phyloP scores from a whole-genome alignment of 2,888 invertebrate genomes.

The Bellardia pandia region DNA sequence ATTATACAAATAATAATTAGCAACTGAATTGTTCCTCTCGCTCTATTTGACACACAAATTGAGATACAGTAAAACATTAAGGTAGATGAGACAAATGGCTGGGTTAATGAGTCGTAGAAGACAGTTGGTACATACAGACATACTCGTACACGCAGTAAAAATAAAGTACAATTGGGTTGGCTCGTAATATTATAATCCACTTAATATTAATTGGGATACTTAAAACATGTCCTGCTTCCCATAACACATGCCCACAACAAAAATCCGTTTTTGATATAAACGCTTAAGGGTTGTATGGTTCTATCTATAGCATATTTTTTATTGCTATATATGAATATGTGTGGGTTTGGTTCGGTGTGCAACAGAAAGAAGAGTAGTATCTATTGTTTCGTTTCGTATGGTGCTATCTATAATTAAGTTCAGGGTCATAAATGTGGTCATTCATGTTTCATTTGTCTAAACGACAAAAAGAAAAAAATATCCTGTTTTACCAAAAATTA shows the following conservation, averaged over 20 bases:
- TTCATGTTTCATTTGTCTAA: constrained; percentile 77
- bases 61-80: constrained; percentile 30
- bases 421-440: constrained; percentile 80
- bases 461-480: constrained; percentile 43
- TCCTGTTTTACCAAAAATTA: constrained; percentile 21
- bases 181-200: constrained; percentile 83
- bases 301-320: constrained; percentile 65
- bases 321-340: constrained; percentile 38
- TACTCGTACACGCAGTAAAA: not conserved
- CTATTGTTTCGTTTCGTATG: constrained; percentile 32
- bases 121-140: not conserved
- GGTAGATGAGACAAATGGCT: constrained; percentile 66
- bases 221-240: constrained; percentile 75
- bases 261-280: constrained; percentile 31
- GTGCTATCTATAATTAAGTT: constrained; percentile 70
- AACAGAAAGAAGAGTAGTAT: constrained; percentile 14
- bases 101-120: constrained; percentile 68
- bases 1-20: constrained; percentile 13
- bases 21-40: constrained; percentile 50
- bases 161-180: constrained; percentile 65
- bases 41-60: constrained; percentile 28
- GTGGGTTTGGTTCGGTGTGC: not conserved
- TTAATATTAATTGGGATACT: constrained; percentile 83
- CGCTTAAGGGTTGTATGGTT: not conserved
- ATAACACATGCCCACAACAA: constrained; percentile 23